phyloP scores from a whole-genome alignment of 2,797 vertebrate species.

The Sebastes taczanowskii region DNA sequence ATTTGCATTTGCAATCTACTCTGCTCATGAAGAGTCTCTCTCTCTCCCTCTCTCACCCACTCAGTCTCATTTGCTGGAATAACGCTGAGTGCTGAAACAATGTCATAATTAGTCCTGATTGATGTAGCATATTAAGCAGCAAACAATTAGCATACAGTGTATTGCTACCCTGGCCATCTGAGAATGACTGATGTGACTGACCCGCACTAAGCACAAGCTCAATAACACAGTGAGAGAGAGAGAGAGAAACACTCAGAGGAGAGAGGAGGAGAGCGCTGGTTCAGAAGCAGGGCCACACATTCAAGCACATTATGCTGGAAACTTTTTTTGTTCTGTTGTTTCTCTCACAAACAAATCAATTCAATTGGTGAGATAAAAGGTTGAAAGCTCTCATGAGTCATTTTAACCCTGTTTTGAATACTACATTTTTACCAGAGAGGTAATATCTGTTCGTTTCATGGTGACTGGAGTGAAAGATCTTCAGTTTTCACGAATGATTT shows the following conservation, averaged over 20 bases:
- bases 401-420: slow-evolving; percentile 33
- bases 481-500: slow-evolving; percentile 20
- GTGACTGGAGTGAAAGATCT: background rate
- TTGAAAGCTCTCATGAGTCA: slow-evolving; percentile 47
- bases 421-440: slow-evolving; percentile 6
- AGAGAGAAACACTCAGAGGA: background rate
- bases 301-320: slow-evolving; percentile 57
- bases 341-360: slow-evolving; percentile 79
- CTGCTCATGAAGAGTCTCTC: slow-evolving; percentile 26
- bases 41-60: slow-evolving; percentile 28
- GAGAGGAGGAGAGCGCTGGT: background rate
- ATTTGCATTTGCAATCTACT: slow-evolving; percentile 28
- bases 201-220: slow-evolving; percentile 46
- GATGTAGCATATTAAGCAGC: slow-evolving; percentile 89
- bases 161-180: slow-evolving; percentile 72
- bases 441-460: background rate
- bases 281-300: slow-evolving; percentile 9
- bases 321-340: slow-evolving; percentile 49
- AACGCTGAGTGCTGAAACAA: slow-evolving; percentile 69
- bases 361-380: slow-evolving; percentile 79
- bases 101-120: slow-evolving; percentile 92
- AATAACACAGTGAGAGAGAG: slow-evolving; percentile 12
- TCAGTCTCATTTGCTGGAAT: slow-evolving; percentile 58
- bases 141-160: slow-evolving; percentile 86
- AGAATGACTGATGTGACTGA: slow-evolving; percentile 73